phyloP scores from a whole-genome alignment of 2,797 vertebrate species.

The Channa striata region DNA sequence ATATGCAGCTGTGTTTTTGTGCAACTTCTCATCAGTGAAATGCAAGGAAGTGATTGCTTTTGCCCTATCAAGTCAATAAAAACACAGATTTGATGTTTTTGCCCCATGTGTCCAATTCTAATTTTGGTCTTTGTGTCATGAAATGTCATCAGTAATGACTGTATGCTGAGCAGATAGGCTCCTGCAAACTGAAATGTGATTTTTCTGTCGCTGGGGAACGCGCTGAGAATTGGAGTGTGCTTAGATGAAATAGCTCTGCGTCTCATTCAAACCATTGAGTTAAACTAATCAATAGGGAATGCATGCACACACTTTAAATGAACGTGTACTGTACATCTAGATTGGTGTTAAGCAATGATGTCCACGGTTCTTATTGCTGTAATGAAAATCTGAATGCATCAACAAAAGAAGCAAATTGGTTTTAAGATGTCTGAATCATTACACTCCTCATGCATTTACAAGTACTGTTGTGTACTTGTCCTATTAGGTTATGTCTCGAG shows the following conservation, averaged over 20 bases:
- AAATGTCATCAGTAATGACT: conserved; percentile 52
- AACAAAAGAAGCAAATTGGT: conserved; percentile 5
- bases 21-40: conserved; percentile 39
- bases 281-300: conserved; percentile 21
- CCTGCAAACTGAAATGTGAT: conserved; percentile 36
- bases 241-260: conserved; percentile 5
- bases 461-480: conserved; percentile 30
- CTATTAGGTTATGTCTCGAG: conserved; percentile 28
- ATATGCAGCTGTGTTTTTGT: conserved; percentile 38
- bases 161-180: conserved; percentile 24
- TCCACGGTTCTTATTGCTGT: not conserved
- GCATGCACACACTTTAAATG: not conserved
- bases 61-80: conserved; percentile 50
- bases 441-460: conserved; percentile 3
- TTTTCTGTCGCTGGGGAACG: conserved; percentile 19
- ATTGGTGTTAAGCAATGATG: not conserved
- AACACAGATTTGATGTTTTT: conserved; percentile 54
- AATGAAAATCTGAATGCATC: conserved; percentile 8
- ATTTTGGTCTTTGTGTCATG: conserved; percentile 52
- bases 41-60: conserved; percentile 51
- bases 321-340: not conserved
- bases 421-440: conserved; percentile 33
- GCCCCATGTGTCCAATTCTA: conserved; percentile 39
- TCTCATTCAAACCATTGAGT: conserved; percentile 15
- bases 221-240: conserved; percentile 11